These are phyloP conservation scores for Gymnogyps californianus DNA, from an alignment of 2,113 vertebrate species.

Conservation along the genomic window DNA sequence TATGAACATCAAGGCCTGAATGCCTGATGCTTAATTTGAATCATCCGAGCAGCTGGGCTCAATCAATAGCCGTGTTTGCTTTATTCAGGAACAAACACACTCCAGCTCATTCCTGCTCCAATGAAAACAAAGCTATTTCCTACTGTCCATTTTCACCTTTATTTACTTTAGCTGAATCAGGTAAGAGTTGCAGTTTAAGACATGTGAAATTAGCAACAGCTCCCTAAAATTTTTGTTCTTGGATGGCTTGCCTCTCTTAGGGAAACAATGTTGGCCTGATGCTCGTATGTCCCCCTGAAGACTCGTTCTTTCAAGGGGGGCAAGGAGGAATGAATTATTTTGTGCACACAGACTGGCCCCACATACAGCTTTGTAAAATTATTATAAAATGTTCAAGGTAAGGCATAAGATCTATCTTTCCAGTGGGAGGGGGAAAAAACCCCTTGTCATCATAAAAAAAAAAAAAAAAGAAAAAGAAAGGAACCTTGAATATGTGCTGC, in stretches of 20 bases:
- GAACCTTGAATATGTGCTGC: not conserved
- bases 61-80: not conserved
- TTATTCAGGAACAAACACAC: not conserved
- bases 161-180: not conserved
- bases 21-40: not conserved
- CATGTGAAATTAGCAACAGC: not conserved
- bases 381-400: not conserved
- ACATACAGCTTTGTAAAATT: not conserved
- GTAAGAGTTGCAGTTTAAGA: not conserved
- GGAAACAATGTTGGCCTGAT: not conserved
- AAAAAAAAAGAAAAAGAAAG: not conserved
- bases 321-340: not conserved
- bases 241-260: not conserved
- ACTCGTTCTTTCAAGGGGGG: fast-evolving
- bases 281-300: fast-evolving
- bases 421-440: fast-evolving
- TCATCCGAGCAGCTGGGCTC: not conserved
- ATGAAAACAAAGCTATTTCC: not conserved
- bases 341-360: not conserved
- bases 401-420: not conserved
- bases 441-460: not conserved
- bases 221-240: not conserved
- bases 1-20: not conserved
- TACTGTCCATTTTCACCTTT: not conserved
- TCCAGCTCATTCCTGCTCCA: not conserved